Base-by-base conservation (phyloP, 2,797 vertebrate species). In the Rousettus madagascariensis region DNA sequence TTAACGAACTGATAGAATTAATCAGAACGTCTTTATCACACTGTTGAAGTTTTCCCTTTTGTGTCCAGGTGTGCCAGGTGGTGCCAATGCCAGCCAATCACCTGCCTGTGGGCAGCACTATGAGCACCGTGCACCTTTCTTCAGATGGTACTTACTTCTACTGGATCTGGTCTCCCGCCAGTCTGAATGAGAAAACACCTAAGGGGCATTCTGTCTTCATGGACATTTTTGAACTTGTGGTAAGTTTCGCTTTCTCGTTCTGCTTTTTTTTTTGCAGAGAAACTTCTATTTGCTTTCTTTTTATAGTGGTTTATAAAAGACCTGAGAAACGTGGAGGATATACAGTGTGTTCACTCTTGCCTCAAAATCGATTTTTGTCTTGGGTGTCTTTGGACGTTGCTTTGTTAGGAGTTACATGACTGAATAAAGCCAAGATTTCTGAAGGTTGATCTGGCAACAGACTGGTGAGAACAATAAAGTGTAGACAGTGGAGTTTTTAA, bases 181-280 rank as follows among this genome's bases (percentile, higher is more conserved):
- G 99, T 97, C 99, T 99, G 97, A 99, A 99, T 33, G 99, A 99
- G 98, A 99, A 99, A 98, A 99, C 99, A 6, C 99, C 99, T 43
- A 99, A 99, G 98, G 99, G 99, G 93, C 99, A 99, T 97, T 99
- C 99, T 46, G 99, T 99, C 96, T 99, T 99, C 98, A 99, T 99
- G 99, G 99, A 99, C 97, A 98, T 99, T 96, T 99, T 99, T 99
- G 99, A 99, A 98, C 98, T 99, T 83, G 98, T 98, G 97, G 99
- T 99, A 98, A 98, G 99, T 97, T 53, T 92, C 86, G 61, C 82
- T 0, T 1, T 51, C 95, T 86, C n/a, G n/a, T n/a, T 96, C 57
- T 86, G 0, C 90, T n/a, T n/a, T n/a, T n/a, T n/a, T 88, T 28
- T 93, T 89, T 92, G 49, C n/a, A 84, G 86, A 93, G 49, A 87